These are phyloP conservation scores for Archivesica marissinica DNA, from an alignment of 1,140 invertebrate species.

Conservation along the genomic window DNA sequence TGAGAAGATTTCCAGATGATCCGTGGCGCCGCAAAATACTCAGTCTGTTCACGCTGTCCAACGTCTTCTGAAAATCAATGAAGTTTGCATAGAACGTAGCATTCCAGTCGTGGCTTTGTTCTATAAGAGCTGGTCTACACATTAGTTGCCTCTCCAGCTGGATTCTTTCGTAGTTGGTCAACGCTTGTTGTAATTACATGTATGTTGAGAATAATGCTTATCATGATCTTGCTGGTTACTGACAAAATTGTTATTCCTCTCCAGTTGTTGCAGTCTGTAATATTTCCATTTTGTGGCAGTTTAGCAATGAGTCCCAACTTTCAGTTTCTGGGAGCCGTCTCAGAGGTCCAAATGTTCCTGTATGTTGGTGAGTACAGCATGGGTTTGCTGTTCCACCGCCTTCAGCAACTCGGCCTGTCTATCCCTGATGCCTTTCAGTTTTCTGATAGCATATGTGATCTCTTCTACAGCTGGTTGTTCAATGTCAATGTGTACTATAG, in stretches of 20 bases:
- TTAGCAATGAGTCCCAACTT: constrained; percentile 34
- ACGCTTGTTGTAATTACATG: background rate
- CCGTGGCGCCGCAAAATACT: background rate
- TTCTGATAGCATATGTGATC: constrained; percentile 9
- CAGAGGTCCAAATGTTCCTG: background rate
- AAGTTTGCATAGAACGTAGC: constrained; percentile 20
- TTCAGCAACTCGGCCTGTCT: constrained; percentile 31
- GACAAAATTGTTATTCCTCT: constrained; percentile 28
- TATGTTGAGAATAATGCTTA: constrained; percentile 11
- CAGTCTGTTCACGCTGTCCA: constrained; percentile 53
- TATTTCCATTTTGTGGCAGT: constrained; percentile 56
- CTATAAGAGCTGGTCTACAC: constrained; percentile 51
- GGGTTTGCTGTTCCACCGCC: background rate
- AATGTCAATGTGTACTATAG: background rate
- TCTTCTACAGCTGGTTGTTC: background rate
- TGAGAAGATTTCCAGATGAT: constrained; percentile 12
- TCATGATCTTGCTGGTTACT: constrained; percentile 11
- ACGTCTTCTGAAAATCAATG: constrained; percentile 64
- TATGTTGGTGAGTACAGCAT: background rate
- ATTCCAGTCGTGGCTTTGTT: constrained; percentile 55
- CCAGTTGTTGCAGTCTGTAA: constrained; percentile 52
- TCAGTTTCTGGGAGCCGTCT: background rate
- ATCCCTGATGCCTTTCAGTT: constrained; percentile 30
- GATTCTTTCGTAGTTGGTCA: constrained; percentile 26
- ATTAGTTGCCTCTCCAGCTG: constrained; percentile 49